phyloP scores from a whole-genome alignment of 2,113 vertebrate species.

The Equus przewalskii region DNA sequence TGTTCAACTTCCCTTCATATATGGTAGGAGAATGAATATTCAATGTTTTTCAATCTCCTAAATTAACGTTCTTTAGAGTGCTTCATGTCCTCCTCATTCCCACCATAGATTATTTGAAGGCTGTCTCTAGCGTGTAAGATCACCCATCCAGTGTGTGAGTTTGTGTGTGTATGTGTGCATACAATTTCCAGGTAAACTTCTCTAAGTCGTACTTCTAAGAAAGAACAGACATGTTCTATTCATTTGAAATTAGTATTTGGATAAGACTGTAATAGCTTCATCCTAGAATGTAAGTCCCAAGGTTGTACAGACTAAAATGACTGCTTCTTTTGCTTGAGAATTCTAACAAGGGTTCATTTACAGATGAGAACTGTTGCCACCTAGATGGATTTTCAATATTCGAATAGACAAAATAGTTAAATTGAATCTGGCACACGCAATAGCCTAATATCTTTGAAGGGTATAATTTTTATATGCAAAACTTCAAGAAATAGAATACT shows the following conservation, averaged over 20 bases:
- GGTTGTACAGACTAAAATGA: not conserved
- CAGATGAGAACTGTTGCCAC: not conserved
- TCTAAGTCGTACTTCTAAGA: not conserved
- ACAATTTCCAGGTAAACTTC: not conserved
- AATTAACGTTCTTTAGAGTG: not conserved
- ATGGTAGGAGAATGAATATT: not conserved
- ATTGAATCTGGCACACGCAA: not conserved
- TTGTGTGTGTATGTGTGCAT: not conserved
- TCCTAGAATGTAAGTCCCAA: not conserved
- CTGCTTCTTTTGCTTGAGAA: not conserved
- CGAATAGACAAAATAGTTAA: not conserved
- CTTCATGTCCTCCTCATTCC: not conserved
- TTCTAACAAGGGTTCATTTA: not conserved
- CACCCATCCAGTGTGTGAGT: not conserved
- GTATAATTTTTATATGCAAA: constrained; percentile 78
- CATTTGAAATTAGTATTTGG: not conserved
- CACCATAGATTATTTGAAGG: not conserved
- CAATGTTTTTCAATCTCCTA: not conserved
- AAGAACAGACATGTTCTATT: not conserved
- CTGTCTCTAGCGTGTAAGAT: not conserved
- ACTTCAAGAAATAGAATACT: constrained; percentile 68
- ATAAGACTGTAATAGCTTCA: not conserved
- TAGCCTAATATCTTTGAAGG: not conserved
- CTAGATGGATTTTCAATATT: not conserved
- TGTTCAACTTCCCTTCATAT: not conserved